phyloP scores from a whole-genome alignment of 2,113 vertebrate genomes.

The Mesembrinibis cayennensis region DNA sequence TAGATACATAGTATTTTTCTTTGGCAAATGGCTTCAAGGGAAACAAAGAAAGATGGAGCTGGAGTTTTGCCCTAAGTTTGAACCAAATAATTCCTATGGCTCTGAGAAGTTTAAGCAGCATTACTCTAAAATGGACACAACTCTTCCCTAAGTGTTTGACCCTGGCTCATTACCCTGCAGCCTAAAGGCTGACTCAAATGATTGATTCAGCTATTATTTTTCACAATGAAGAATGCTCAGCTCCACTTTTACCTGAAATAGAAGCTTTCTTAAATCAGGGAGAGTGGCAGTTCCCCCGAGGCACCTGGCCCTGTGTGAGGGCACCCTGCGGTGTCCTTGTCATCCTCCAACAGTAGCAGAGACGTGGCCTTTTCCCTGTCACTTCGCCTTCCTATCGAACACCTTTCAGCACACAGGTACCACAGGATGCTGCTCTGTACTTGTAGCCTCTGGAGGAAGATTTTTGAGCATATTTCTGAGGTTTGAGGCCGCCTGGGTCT shows the following conservation, averaged over 20 bases:
- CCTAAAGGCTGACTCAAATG: neutral
- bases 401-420: neutral
- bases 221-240: neutral
- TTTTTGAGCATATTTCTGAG: neutral
- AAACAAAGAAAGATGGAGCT: neutral
- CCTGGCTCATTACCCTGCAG: neutral
- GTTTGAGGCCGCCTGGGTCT: neutral
- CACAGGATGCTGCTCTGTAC: neutral
- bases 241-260: neutral
- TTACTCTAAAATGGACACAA: neutral
- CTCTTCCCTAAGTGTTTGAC: neutral
- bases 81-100: neutral
- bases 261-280: neutral
- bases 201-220: neutral
- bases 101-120: neutral
- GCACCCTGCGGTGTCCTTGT: rapidly evolving
- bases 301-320: neutral
- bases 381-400: rapidly evolving
- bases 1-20: neutral
- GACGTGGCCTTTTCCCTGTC: neutral
- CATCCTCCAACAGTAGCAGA: neutral
- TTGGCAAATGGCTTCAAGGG: neutral
- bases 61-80: neutral
- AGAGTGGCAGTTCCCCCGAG: neutral
- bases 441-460: neutral